phyloP scores from a whole-genome alignment of 2,113 vertebrate species.

The Bujurquina vittata region DNA sequence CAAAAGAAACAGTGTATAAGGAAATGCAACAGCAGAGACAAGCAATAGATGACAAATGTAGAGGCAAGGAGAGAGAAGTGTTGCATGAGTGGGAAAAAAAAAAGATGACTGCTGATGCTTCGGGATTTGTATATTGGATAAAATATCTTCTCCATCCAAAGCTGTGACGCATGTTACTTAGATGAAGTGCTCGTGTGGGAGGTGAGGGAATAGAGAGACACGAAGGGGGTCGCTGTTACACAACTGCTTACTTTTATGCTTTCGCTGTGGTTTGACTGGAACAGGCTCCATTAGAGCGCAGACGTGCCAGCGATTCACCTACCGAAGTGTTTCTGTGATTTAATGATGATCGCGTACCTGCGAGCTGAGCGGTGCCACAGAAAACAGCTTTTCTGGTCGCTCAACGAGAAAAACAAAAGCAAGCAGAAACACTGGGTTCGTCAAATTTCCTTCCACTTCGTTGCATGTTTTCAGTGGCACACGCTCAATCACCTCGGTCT shows the following conservation, averaged over 20 bases:
- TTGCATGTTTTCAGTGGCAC: slow-evolving; percentile 1
- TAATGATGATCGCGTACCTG: background rate
- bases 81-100: slow-evolving; percentile 7
- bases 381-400: slow-evolving; percentile 9
- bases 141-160: slow-evolving; percentile 24
- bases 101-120: slow-evolving; percentile 20
- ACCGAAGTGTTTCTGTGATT: slow-evolving; percentile 1
- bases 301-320: slow-evolving; percentile 7
- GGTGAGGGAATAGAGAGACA: slow-evolving; percentile 26
- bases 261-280: background rate
- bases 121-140: slow-evolving; percentile 2
- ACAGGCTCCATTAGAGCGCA: background rate
- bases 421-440: slow-evolving; percentile 13
- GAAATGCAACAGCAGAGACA: slow-evolving; percentile 29
- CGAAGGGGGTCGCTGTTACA: slow-evolving; percentile 27
- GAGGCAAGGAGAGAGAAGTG: slow-evolving; percentile 2
- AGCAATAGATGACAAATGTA: background rate
- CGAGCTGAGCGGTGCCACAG: background rate
- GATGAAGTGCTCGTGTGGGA: slow-evolving; percentile 31
- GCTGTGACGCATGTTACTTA: slow-evolving; percentile 34
- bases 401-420: slow-evolving; percentile 5
- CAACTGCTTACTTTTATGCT: slow-evolving; percentile 22
- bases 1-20: slow-evolving; percentile 13
- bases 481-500: background rate
- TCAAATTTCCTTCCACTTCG: background rate